These are phyloP conservation scores for Paracanthobrama guichenoti DNA, from an alignment of 2,113 vertebrate species.

Conservation along the genomic window DNA sequence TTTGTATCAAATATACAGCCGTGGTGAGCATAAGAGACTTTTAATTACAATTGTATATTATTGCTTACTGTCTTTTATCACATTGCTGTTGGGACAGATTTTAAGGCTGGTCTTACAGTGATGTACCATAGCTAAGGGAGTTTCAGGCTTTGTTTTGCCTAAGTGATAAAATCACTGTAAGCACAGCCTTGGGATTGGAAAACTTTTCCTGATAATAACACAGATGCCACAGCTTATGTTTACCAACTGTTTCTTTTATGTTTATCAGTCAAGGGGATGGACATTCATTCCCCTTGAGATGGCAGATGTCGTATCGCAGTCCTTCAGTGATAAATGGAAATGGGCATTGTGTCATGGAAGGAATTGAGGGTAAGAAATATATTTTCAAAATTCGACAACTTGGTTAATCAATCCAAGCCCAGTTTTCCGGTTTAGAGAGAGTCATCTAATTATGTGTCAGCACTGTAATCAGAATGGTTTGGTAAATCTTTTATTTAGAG, in stretches of 20 bases:
- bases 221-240: background rate
- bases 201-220: background rate
- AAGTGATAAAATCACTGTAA: background rate
- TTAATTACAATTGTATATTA: background rate
- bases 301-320: slow-evolving; percentile 74
- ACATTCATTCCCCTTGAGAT: slow-evolving; percentile 80
- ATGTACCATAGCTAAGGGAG: background rate
- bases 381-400: background rate
- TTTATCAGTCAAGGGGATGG: slow-evolving; percentile 78
- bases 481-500: slow-evolving; percentile 46
- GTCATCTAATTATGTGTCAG: background rate
- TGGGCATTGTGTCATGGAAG: slow-evolving; percentile 75
- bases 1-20: background rate
- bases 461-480: background rate
- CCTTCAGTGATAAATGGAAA: slow-evolving; percentile 73
- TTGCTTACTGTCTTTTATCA: background rate
- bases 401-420: background rate
- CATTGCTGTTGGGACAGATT: background rate
- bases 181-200: background rate
- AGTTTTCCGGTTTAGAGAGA: background rate
- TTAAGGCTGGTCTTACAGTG: background rate
- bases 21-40: background rate
- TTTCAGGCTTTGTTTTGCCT: background rate
- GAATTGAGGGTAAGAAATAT: slow-evolving; percentile 24
- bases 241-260: background rate